A percentile compares a stretch with the other conserved stretches of the same genome.
Evolutionary conservation across 2,797 vertebrate genomes (phyloP).

Genomic region (Pseudochirops cupreus): DNA sequence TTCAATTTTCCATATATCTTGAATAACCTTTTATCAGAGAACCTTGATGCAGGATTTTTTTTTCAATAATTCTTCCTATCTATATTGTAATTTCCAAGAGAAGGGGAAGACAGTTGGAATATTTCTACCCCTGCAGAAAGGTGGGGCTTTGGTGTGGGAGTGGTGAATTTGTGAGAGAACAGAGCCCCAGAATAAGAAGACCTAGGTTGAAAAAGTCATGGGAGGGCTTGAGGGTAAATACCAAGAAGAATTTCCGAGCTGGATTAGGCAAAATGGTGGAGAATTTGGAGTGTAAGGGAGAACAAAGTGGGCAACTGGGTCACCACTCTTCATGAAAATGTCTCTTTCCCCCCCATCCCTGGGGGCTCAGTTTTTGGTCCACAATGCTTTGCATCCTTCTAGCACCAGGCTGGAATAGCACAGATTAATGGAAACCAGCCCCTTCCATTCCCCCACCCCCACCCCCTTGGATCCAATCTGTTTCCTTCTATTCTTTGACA

Average conservation of each 20-base stretch:
- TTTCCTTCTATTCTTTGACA: conserved; percentile 90
- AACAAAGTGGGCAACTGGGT: not conserved
- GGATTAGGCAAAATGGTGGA: not conserved
- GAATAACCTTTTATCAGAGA: not conserved
- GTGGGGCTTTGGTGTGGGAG: not conserved
- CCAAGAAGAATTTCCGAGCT: conserved; percentile 3
- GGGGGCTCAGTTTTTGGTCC: not conserved
- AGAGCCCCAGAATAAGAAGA: not conserved
- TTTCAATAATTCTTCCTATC: not conserved
- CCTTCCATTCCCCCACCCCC: not conserved
- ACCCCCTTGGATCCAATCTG: conserved; percentile 82
- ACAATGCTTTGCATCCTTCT: conserved; percentile 62
- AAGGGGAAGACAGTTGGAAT: conserved; percentile 52
- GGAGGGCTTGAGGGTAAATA: not conserved
- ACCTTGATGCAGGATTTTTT: not conserved
- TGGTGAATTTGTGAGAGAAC: not conserved
- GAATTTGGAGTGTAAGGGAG: not conserved
- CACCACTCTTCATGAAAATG: not conserved
- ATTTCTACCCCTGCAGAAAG: conserved; percentile 35
- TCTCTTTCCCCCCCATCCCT: not conserved
- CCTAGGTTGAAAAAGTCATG: not conserved
- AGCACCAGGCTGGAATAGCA: conserved; percentile 29
- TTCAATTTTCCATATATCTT: not conserved
- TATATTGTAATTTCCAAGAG: not conserved
- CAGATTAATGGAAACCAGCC: conserved; percentile 70